These are phyloP conservation scores for Sturnira hondurensis DNA, from an alignment of 2,113 vertebrate genomes.

Conservation along the genomic window DNA sequence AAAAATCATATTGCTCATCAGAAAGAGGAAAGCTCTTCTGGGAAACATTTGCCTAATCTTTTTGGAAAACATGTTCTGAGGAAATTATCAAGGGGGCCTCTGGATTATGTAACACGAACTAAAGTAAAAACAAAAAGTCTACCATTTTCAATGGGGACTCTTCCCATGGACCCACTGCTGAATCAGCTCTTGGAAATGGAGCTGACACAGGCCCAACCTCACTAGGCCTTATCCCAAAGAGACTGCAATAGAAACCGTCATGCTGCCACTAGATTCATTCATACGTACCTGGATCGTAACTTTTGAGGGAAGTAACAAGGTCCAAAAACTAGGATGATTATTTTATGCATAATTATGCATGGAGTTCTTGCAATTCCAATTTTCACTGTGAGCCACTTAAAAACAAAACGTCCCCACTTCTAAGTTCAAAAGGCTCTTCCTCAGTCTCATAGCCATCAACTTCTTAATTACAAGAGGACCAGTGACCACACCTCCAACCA, in stretches of 20 bases:
- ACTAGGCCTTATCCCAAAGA: neutral
- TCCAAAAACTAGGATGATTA: neutral
- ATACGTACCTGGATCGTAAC: neutral
- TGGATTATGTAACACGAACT: neutral
- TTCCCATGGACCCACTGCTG: neutral
- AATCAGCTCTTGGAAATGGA: neutral
- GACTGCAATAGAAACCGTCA: neutral
- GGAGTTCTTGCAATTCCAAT: neutral
- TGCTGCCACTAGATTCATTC: neutral
- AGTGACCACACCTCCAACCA: neutral
- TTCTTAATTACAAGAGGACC: neutral
- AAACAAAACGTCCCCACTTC: neutral
- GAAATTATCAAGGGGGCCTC: neutral
- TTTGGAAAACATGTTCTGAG: neutral
- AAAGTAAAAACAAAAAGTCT: neutral
- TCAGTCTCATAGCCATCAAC: neutral
- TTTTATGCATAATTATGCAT: neutral
- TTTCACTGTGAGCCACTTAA: neutral
- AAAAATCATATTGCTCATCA: neutral
- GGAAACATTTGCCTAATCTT: neutral
- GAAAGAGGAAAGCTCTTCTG: neutral
- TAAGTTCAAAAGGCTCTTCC: neutral
- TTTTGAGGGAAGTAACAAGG: neutral
- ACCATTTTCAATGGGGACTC: neutral
- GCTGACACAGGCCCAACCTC: neutral